Conservation (phyloP, 2,797 vertebrate genomes). For the Cottoperca gobio region DNA sequence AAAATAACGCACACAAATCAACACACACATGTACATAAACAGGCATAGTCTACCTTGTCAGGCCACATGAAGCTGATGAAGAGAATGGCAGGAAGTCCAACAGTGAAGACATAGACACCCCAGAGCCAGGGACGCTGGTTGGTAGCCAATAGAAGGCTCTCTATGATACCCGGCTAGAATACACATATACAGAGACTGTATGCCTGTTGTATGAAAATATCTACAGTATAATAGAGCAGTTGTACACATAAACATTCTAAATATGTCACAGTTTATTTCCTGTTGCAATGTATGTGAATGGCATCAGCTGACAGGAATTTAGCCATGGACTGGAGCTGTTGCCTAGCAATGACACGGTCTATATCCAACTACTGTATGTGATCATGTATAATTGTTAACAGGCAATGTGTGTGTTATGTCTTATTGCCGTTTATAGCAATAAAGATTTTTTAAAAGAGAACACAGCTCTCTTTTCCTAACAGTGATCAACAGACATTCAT, state of each 20-base stretch:
- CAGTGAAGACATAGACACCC: conserved; percentile 81
- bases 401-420: background rate
- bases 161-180: conserved; percentile 72
- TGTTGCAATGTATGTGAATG: no score
- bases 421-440: background rate
- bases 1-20: conserved; percentile 1
- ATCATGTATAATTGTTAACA: no score
- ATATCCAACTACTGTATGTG: no score
- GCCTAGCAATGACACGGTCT: no score
- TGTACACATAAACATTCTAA: no score
- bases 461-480: background rate
- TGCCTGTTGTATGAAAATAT: background rate
- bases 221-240: background rate
- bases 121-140: conserved; percentile 83
- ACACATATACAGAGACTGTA: background rate
- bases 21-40: background rate
- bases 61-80: conserved; percentile 87
- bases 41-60: conserved; percentile 73
- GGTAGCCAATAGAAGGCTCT: conserved; percentile 76
- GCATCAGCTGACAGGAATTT: no score
- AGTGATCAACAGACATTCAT: background rate
- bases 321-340: no score
- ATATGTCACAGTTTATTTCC: no score
- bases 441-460: background rate
- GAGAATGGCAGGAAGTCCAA: conserved; percentile 84